phyloP scores from a whole-genome alignment of 2,888 invertebrate genomes.

The Macropis europaea region DNA sequence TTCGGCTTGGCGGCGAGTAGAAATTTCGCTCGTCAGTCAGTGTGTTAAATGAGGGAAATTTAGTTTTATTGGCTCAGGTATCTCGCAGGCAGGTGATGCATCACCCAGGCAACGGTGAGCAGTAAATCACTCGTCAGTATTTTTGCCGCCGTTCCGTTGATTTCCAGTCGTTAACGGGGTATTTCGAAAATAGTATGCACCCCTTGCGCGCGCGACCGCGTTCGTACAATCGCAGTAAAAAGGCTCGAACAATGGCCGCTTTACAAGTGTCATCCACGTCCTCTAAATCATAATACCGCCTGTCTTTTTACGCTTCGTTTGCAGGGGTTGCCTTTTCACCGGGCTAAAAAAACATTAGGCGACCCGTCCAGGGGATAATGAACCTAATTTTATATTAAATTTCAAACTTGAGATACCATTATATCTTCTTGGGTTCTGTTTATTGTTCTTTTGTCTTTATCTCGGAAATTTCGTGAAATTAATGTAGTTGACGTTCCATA shows the following conservation, averaged over 20 bases:
- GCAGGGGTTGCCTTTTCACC: constrained; percentile 17
- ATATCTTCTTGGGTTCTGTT: too few relatives aligned
- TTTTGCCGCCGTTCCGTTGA: not conserved
- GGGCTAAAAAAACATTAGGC: not conserved
- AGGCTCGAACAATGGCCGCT: constrained; percentile 56
- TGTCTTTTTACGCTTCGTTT: constrained; percentile 49
- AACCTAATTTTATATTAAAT: constrained; percentile 16
- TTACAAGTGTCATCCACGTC: constrained; percentile 61
- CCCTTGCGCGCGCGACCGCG: too few relatives aligned
- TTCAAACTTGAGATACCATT: too few relatives aligned
- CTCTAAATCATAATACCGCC: constrained; percentile 53
- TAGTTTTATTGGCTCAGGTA: not conserved
- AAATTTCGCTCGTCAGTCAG: not conserved
- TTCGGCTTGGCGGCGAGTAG: too few relatives aligned
- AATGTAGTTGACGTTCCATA: too few relatives aligned
- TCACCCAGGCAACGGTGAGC: not conserved
- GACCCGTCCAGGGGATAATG: not conserved
- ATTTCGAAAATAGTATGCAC: constrained; percentile 39
- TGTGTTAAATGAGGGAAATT: constrained; percentile 11
- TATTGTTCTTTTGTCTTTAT: too few relatives aligned
- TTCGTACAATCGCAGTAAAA: constrained; percentile 28
- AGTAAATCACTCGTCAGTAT: not conserved
- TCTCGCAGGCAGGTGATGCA: not conserved
- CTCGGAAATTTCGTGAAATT: too few relatives aligned
- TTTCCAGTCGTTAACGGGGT: constrained; percentile 13